Evolutionary conservation across 2,797 vertebrate genomes (phyloP).

Genomic region (Hafferia zeledoni): DNA sequence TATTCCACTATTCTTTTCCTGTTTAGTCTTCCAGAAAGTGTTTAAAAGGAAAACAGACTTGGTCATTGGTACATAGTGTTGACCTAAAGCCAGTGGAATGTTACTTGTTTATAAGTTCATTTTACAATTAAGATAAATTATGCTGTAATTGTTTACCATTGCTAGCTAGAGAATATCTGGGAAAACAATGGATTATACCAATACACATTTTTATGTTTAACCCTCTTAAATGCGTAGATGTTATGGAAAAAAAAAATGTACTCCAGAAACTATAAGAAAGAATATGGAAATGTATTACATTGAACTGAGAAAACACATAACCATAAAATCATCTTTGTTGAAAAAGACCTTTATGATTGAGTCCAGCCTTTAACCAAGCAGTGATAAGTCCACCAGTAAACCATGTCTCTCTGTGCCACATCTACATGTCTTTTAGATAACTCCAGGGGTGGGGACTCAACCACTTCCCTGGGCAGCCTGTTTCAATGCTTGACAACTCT

Average conservation of each 20-base stretch:
- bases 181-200: not conserved
- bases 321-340: not conserved
- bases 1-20: not conserved
- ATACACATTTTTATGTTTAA: not conserved
- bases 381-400: not conserved
- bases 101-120: not conserved
- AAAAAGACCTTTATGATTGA: not conserved
- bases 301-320: not conserved
- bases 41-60: not conserved
- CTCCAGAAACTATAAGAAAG: not conserved
- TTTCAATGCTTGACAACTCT: not conserved
- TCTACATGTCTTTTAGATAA: not conserved
- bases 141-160: not conserved
- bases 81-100: not conserved
- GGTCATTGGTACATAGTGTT: not conserved
- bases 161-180: not conserved
- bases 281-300: not conserved
- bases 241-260: accelerated
- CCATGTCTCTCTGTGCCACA: not conserved
- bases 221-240: accelerated
- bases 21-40: not conserved
- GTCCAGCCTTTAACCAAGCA: not conserved
- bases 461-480: not conserved
- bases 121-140: not conserved
- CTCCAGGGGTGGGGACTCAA: not conserved